A percentile compares a stretch with the other conserved stretches of the same genome.
These are phyloP conservation scores for Erpornis zantholeuca DNA, from an alignment of 2,113 vertebrate genomes.

Conservation along the genomic window DNA sequence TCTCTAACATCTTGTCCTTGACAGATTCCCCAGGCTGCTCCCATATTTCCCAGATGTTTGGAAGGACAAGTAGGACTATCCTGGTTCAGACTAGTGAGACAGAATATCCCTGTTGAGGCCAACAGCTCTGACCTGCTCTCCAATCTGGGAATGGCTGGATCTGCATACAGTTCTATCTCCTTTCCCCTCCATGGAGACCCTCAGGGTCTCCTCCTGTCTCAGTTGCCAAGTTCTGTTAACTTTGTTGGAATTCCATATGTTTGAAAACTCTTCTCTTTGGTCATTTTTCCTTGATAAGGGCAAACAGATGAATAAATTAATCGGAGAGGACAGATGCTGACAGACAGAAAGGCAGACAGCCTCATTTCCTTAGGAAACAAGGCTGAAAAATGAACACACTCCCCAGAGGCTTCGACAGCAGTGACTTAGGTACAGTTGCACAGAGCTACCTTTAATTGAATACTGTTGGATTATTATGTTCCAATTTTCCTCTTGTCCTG, in stretches of 20 bases:
- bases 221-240: background rate
- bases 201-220: background rate
- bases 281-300: background rate
- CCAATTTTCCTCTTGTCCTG: conserved; percentile 36
- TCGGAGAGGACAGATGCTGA: background rate
- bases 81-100: background rate
- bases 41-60: background rate
- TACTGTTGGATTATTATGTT: conserved; percentile 51
- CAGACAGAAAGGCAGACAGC: conserved; percentile 22
- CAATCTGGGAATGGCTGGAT: background rate
- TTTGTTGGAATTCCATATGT: background rate
- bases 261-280: background rate
- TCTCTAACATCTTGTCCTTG: background rate
- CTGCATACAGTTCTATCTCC: background rate
- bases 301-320: conserved; percentile 1
- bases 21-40: background rate
- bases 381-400: conserved; percentile 3
- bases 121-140: background rate
- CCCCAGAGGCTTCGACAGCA: conserved; percentile 8
- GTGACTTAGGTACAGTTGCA: conserved; percentile 27
- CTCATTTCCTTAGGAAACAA: conserved; percentile 54
- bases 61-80: background rate
- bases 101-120: background rate
- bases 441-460: conserved; percentile 49
- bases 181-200: background rate